These are phyloP conservation scores for Prunella himalayana DNA, from an alignment of 2,113 vertebrate species.

Conservation along the genomic window DNA sequence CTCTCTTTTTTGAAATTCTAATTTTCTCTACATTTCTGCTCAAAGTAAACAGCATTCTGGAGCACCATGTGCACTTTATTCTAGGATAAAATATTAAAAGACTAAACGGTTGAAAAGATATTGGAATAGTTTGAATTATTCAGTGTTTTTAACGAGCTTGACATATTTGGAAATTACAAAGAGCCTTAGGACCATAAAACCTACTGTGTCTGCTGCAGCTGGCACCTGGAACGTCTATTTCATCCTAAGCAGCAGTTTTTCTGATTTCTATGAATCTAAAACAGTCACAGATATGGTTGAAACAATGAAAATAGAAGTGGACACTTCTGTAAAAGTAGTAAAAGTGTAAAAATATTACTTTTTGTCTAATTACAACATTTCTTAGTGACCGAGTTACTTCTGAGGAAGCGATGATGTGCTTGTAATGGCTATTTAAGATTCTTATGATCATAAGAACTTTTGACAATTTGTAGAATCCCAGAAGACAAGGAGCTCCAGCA, in stretches of 20 bases:
- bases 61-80: not conserved
- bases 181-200: not conserved
- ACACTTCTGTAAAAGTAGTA: not conserved
- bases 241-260: not conserved
- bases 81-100: slow-evolving; percentile 7
- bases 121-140: slow-evolving; percentile 5
- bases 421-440: not conserved
- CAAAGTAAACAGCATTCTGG: not conserved
- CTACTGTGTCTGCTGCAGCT: not conserved
- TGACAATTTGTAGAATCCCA: not conserved
- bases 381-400: not conserved
- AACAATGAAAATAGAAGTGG: not conserved
- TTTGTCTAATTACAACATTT: not conserved
- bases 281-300: not conserved
- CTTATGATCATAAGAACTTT: not conserved
- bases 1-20: not conserved
- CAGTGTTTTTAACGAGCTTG: slow-evolving; percentile 14
- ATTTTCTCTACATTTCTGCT: not conserved
- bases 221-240: not conserved
- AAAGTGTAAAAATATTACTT: not conserved
- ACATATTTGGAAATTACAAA: slow-evolving; percentile 1
- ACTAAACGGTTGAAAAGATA: not conserved
- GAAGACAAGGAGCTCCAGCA: not conserved
- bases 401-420: not conserved
- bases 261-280: not conserved